A percentile compares a stretch with the other conserved stretches of the same genome.
These are phyloP conservation scores for Aviceda subcristata DNA, from an alignment of 2,113 vertebrate species.

Conservation along the genomic window DNA sequence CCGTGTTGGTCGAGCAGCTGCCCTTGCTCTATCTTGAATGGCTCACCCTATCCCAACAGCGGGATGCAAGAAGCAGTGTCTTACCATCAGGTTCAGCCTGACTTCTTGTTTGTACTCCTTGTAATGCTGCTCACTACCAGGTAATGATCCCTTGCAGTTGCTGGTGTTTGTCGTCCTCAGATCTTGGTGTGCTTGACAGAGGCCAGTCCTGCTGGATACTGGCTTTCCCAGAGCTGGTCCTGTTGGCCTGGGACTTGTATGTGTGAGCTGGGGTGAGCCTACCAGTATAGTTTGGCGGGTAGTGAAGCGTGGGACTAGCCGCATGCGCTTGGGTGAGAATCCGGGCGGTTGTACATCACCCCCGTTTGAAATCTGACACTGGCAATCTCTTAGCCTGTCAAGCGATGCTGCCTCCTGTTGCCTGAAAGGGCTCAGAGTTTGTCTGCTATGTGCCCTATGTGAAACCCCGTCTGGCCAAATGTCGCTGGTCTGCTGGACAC, in stretches of 20 bases:
- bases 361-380: neutral
- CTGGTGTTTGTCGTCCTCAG: neutral
- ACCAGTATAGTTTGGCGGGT: neutral
- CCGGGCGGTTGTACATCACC: neutral
- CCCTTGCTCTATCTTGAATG: neutral
- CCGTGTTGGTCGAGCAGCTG: neutral
- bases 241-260: fast-evolving
- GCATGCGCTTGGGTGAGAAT: neutral
- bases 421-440: neutral
- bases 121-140: neutral
- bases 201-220: neutral
- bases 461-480: neutral
- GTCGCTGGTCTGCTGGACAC: neutral
- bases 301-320: neutral
- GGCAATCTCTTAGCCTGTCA: neutral
- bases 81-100: neutral
- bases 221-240: neutral
- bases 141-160: neutral
- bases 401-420: neutral
- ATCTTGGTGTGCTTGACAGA: neutral
- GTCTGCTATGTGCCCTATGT: neutral
- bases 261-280: neutral
- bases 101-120: neutral
- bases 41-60: fast-evolving
- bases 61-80: neutral